These are phyloP conservation scores for Drosophila jambulina DNA, from an alignment of 1,140 invertebrate genomes.

Conservation along the genomic window DNA sequence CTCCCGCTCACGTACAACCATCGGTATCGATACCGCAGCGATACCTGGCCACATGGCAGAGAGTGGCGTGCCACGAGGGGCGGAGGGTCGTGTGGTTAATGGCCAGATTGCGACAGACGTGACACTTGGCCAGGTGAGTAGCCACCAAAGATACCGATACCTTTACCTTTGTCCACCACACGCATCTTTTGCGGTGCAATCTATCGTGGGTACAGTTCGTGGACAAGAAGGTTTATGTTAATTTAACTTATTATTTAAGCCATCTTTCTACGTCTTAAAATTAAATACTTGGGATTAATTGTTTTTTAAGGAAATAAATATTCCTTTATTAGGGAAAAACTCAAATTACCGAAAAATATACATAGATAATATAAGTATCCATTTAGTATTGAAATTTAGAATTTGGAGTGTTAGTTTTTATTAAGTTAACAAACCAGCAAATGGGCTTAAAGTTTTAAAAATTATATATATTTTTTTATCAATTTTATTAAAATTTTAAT, in stretches of 20 bases:
- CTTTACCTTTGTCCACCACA: slow-evolving; percentile 26
- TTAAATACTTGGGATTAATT: neutral
- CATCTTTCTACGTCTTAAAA: neutral
- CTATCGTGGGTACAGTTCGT: neutral
- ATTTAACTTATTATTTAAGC: neutral
- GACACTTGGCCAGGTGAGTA: slow-evolving; percentile 42
- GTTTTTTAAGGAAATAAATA: neutral
- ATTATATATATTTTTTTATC: too few species aligned
- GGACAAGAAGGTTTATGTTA: too few species aligned
- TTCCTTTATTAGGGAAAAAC: too few species aligned
- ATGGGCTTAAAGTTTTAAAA: too few species aligned
- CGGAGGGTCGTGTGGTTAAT: slow-evolving; percentile 28
- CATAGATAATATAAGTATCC: too few species aligned
- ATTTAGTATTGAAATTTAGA: too few species aligned
- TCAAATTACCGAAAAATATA: too few species aligned
- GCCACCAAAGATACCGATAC: slow-evolving; percentile 13
- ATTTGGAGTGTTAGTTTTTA: too few species aligned
- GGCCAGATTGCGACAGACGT: slow-evolving; percentile 39
- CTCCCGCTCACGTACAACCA: slow-evolving; percentile 56
- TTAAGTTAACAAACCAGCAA: too few species aligned
- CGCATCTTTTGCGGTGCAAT: slow-evolving; percentile 12
- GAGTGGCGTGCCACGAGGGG: neutral
- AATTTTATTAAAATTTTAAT: too few species aligned
- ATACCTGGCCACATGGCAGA: slow-evolving; percentile 20
- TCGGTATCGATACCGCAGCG: slow-evolving; percentile 44